Conservation (phyloP, 2,888 invertebrate species). For the Limenitis camilla region DNA sequence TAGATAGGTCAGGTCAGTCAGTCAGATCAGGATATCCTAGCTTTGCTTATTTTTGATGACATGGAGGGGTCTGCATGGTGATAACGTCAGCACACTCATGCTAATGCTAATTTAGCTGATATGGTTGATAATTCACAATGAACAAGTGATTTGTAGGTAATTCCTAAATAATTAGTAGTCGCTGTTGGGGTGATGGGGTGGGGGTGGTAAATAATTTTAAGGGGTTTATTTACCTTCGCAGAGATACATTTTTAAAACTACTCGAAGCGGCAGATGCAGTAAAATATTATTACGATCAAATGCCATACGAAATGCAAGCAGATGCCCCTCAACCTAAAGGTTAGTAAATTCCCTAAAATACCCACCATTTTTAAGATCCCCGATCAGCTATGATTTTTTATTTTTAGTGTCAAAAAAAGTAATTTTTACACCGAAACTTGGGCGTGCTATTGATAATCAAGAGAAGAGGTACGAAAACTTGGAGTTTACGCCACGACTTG, state of each 20-base stretch:
- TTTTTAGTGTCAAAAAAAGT: slow-evolving; percentile 50
- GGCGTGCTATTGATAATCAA: slow-evolving; percentile 37
- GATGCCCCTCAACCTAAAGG: slow-evolving; percentile 40
- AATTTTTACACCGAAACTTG: slow-evolving; percentile 58
- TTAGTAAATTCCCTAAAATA: slow-evolving; percentile 1
- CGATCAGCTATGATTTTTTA: neutral
- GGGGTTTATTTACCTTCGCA: slow-evolving; percentile 24
- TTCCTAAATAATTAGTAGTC: no score
- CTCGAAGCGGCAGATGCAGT: slow-evolving; percentile 57
- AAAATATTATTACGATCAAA: slow-evolving; percentile 56
- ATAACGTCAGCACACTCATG: no score
- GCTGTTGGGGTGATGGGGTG: no score
- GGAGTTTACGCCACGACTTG: slow-evolving; percentile 57
- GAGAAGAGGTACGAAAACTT: slow-evolving; percentile 39
- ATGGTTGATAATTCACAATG: no score
- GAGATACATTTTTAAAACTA: slow-evolving; percentile 45
- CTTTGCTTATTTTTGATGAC: no score
- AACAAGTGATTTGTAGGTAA: no score
- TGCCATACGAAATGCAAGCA: slow-evolving; percentile 44
- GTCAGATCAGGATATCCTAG: no score
- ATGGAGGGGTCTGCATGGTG: no score
- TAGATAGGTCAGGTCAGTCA: no score
- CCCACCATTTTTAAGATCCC: neutral
- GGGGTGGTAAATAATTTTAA: no score
- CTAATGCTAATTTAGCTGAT: no score